A percentile compares a stretch with the other conserved stretches of the same genome.
Evolutionary conservation across 2,888 invertebrate genomes (phyloP).

Genomic region (Phortica okadai): DNA sequence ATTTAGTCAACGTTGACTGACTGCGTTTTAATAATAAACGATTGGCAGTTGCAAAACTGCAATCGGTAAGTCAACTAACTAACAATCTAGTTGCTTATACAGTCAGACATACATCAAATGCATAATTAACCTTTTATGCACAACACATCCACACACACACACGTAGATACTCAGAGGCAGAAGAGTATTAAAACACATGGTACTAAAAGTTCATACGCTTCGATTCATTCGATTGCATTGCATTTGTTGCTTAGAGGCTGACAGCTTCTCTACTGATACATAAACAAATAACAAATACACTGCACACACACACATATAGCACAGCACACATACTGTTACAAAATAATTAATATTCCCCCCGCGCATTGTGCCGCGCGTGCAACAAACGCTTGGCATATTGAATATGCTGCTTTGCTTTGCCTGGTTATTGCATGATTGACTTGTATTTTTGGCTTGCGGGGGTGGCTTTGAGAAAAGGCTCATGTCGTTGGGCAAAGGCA

Average conservation of each 20-base stretch:
- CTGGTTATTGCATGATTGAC: constrained; percentile 28
- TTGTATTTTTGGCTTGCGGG: not conserved
- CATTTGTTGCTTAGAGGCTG: not conserved
- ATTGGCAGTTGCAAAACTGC: constrained; percentile 2
- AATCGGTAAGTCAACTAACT: not conserved
- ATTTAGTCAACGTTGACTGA: not conserved
- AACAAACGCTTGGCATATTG: constrained; percentile 30
- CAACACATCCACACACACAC: constrained; percentile 23
- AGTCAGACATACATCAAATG: constrained; percentile 12
- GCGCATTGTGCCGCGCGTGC: constrained; percentile 1
- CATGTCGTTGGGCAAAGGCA: constrained; percentile 57
- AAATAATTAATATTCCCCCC: constrained; percentile 33
- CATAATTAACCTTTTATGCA: constrained; percentile 28
- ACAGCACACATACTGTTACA: constrained; percentile 2
- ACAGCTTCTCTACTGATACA: not conserved
- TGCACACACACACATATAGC: constrained; percentile 9
- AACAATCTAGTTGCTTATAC: not conserved
- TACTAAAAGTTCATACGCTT: not conserved
- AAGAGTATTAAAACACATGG: constrained; percentile 6
- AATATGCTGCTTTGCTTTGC: constrained; percentile 43
- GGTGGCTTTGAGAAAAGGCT: constrained; percentile 17
- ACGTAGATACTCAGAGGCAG: constrained; percentile 26
- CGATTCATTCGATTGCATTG: constrained; percentile 1
- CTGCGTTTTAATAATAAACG: constrained; percentile 13
- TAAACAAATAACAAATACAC: constrained; percentile 9